phyloP scores from a whole-genome alignment of 2,888 invertebrate species.

The Pogonocherus hispidulus region DNA sequence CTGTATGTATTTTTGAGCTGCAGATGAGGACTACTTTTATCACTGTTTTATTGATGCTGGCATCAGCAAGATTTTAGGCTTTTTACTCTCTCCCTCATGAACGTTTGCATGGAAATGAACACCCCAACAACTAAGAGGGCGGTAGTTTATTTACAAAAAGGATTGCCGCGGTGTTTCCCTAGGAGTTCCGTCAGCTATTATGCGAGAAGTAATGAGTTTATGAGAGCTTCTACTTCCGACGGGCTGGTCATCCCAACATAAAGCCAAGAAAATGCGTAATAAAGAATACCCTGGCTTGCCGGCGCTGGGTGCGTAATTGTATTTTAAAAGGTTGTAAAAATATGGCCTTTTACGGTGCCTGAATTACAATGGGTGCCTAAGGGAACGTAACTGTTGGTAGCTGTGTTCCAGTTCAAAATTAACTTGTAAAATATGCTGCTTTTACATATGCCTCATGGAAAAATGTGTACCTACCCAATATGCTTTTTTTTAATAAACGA shows the following conservation, averaged over 20 bases:
- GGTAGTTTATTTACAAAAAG: not conserved
- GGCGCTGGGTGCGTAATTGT: not conserved
- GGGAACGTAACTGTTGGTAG: not conserved
- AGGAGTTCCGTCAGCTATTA: not conserved
- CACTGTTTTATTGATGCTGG: too few species aligned
- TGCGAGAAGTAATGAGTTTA: not conserved
- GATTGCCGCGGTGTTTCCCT: not conserved
- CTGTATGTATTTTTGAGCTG: too few species aligned
- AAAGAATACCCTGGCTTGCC: not conserved
- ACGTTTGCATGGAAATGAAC: not conserved
- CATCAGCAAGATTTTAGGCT: too few species aligned
- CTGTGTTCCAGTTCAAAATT: not conserved
- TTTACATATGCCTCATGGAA: too few species aligned
- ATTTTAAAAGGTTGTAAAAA: not conserved
- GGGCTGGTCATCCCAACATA: not conserved
- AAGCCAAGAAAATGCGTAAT: not conserved
- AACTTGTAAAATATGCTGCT: too few species aligned
- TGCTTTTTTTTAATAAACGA: too few species aligned
- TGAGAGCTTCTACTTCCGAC: not conserved
- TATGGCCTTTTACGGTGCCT: not conserved
- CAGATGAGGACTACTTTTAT: too few species aligned
- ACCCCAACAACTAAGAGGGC: not conserved
- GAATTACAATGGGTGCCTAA: not conserved
- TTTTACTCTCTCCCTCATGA: not conserved
- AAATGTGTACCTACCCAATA: too few species aligned